Percentiles rank a stretch among this genome's conserved stretches.
These are phyloP conservation scores for Xiphophorus hellerii DNA, from an alignment of 2,113 vertebrate genomes.

Conservation along the genomic window DNA sequence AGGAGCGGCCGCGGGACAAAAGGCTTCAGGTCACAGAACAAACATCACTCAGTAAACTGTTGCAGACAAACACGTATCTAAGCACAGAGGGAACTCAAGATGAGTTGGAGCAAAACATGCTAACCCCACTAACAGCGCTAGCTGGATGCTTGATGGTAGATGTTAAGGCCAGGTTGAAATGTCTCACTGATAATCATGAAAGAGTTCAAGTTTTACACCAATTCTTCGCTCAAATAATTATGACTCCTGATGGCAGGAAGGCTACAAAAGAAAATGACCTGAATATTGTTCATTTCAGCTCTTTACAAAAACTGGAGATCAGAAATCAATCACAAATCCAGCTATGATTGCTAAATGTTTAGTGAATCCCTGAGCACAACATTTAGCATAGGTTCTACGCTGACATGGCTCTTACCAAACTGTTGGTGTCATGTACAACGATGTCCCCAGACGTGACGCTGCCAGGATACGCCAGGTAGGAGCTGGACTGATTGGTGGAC, in stretches of 20 bases:
- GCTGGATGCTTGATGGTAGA: too few species aligned
- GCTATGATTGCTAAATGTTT: background rate
- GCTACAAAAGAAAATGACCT: background rate
- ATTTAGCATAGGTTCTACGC: background rate
- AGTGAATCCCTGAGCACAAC: background rate
- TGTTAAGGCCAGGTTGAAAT: background rate
- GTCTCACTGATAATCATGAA: background rate
- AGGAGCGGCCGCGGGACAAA: background rate
- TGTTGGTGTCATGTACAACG: conserved; percentile 88
- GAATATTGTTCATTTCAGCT: background rate
- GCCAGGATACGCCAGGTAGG: conserved; percentile 92
- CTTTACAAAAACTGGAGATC: background rate
- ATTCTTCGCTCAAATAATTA: background rate
- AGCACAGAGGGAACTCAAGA: background rate
- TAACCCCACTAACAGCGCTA: too few species aligned
- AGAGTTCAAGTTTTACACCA: background rate
- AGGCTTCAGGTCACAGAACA: background rate
- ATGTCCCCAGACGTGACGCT: conserved; percentile 88
- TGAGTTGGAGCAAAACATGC: conserved; percentile 8
- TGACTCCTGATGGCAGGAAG: background rate
- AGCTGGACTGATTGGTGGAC: conserved; percentile 91
- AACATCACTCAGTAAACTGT: background rate
- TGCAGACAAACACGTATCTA: background rate
- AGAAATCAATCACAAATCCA: background rate
- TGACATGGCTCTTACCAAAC: conserved; percentile 82